A percentile compares a stretch with the other conserved stretches of the same genome.
These are phyloP conservation scores for Camponotus fellah DNA, from an alignment of 2,888 invertebrate species.

Conservation along the genomic window DNA sequence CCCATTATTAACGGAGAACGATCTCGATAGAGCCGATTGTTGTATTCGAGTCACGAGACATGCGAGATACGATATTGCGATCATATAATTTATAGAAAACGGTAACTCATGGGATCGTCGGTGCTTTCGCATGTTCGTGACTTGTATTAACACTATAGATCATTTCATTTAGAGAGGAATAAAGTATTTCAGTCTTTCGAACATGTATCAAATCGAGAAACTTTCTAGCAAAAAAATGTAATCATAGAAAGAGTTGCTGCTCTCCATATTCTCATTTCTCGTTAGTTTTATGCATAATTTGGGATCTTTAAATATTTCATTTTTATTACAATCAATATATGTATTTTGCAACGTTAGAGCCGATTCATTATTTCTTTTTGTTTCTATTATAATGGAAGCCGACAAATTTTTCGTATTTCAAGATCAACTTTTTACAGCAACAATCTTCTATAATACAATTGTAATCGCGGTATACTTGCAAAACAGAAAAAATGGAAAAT, in stretches of 20 bases:
- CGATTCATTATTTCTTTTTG: conserved; percentile 26
- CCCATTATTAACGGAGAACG: conserved; percentile 12
- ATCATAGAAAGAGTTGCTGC: conserved; percentile 49
- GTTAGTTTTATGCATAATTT: conserved; percentile 28
- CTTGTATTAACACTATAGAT: conserved; percentile 29
- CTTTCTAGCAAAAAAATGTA: conserved; percentile 27
- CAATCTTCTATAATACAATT: conserved; percentile 42
- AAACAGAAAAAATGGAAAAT: conserved; percentile 31
- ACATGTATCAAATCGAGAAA: conserved; percentile 28
- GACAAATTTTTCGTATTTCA: conserved; percentile 30
- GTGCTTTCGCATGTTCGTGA: conserved; percentile 34
- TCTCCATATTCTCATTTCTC: background rate
- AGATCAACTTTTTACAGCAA: conserved; percentile 53
- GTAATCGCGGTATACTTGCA: conserved; percentile 44
- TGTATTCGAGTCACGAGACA: conserved; percentile 24
- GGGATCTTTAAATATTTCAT: background rate
- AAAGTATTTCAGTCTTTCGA: conserved; percentile 45
- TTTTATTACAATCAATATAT: conserved; percentile 27
- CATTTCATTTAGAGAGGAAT: conserved; percentile 25
- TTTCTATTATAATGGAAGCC: conserved; percentile 39
- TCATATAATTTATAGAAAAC: conserved; percentile 50
- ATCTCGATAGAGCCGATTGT: conserved; percentile 12
- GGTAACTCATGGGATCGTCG: conserved; percentile 56
- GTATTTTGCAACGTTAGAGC: conserved; percentile 18
- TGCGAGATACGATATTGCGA: conserved; percentile 45